phyloP scores from a whole-genome alignment of 64 coral and sea anemone genomes.

The Acropora yongei region DNA sequence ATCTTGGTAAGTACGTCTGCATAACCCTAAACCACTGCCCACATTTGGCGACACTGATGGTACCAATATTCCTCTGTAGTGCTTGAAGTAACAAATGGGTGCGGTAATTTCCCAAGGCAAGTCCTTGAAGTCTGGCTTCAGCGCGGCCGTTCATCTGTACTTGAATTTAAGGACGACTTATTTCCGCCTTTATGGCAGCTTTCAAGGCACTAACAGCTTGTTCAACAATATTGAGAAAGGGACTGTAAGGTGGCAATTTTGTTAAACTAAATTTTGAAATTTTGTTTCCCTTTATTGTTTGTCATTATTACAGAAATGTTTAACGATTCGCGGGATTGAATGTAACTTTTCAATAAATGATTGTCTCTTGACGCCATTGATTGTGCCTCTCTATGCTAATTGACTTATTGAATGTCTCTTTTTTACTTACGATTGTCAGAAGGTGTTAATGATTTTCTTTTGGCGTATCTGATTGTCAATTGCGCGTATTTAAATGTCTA shows the following conservation, averaged over 20 bases:
- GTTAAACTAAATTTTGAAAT: neutral
- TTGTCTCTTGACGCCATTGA: conserved; percentile 83
- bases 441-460: conserved; percentile 40
- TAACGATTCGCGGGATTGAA: conserved; percentile 52
- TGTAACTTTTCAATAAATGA: conserved; percentile 81
- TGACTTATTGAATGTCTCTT: conserved; percentile 74
- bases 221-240: too few species aligned
- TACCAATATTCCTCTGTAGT: neutral
- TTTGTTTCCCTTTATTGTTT: neutral
- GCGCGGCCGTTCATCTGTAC: too few species aligned
- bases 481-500: conserved; percentile 17
- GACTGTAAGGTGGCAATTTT: too few species aligned
- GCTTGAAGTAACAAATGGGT: too few species aligned
- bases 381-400: conserved; percentile 86
- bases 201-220: too few species aligned
- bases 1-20: conserved; percentile 68
- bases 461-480: conserved; percentile 30
- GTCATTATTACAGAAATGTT: too few species aligned
- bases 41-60: too few species aligned
- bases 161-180: too few species aligned
- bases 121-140: too few species aligned
- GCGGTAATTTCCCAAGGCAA: too few species aligned
- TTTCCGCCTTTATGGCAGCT: too few species aligned
- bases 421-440: conserved; percentile 34
- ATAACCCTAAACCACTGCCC: conserved; percentile 34